Conservation (phyloP, 53 echinoderm and acorn worm species). For the Actinopyga echinites region DNA sequence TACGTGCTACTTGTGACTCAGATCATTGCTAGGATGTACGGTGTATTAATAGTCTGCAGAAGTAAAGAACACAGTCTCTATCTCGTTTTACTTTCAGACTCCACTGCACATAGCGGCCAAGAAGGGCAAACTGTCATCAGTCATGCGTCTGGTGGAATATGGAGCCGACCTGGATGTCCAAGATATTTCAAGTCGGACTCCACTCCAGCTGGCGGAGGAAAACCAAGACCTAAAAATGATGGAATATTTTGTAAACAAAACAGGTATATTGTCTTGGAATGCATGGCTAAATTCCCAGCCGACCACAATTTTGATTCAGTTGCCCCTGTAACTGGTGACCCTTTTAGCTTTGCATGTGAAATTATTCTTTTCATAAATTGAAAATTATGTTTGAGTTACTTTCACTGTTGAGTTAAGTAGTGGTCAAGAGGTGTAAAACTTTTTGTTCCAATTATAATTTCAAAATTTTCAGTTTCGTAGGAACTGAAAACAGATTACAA, state of each 20-base stretch:
- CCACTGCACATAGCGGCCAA: constrained; percentile 93
- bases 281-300: too few relatives aligned
- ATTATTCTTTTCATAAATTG: too few relatives aligned
- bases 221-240: constrained; percentile 70
- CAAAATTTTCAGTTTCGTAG: too few relatives aligned
- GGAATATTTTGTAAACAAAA: constrained; percentile 67
- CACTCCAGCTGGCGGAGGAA: constrained; percentile 77
- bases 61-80: neutral
- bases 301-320: too few relatives aligned
- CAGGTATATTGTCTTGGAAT: constrained; percentile 46
- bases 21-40: too few relatives aligned
- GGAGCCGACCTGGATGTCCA: constrained; percentile 80
- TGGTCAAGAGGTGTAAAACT: too few relatives aligned
- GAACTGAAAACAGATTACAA: too few relatives aligned
- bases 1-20: neutral
- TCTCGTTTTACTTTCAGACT: constrained; percentile 60
- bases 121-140: constrained; percentile 77
- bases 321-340: too few relatives aligned
- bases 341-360: too few relatives aligned
- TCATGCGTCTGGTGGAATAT: constrained; percentile 64
- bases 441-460: too few relatives aligned
- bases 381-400: too few relatives aligned
- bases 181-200: constrained; percentile 66
- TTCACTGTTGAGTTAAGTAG: too few relatives aligned
- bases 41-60: neutral